A percentile compares a stretch with the other conserved stretches of the same genome.
Evolutionary conservation across 2,113 vertebrate species (phyloP).

Genomic region (Charina bottae): DNA sequence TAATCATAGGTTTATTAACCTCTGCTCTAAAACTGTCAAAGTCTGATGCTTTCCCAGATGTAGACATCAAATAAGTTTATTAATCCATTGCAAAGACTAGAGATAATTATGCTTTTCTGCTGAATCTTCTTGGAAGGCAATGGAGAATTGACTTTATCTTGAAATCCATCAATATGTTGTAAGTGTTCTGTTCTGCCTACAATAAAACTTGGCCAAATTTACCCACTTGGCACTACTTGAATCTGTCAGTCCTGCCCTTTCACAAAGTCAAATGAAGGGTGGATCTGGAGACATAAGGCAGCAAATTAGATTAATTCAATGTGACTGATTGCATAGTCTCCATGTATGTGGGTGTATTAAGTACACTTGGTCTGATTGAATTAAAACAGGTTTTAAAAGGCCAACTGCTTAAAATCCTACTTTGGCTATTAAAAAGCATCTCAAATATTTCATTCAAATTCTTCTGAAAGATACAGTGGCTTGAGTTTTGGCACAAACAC

Average conservation of each 20-base stretch:
- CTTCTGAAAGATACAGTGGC: not conserved
- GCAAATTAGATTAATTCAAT: not conserved
- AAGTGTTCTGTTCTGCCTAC: not conserved
- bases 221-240: not conserved
- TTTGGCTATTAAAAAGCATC: not conserved
- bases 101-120: slow-evolving; percentile 40
- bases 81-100: slow-evolving; percentile 35
- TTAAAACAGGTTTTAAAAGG: not conserved
- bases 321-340: not conserved
- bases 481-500: not conserved
- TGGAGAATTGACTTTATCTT: slow-evolving; percentile 40
- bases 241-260: not conserved
- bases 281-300: not conserved
- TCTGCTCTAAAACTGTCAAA: slow-evolving; percentile 40
- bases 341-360: not conserved
- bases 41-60: slow-evolving; percentile 11
- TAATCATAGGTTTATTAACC: slow-evolving; percentile 51
- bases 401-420: not conserved
- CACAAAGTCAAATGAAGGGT: not conserved
- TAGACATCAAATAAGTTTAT: slow-evolving; percentile 41
- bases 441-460: not conserved
- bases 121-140: slow-evolving; percentile 39
- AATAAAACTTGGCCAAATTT: slow-evolving; percentile 9
- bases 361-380: not conserved
- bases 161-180: slow-evolving; percentile 41